Evolutionary conservation across 2,888 invertebrate species (phyloP).

Genomic region (Drosophila falleni): DNA sequence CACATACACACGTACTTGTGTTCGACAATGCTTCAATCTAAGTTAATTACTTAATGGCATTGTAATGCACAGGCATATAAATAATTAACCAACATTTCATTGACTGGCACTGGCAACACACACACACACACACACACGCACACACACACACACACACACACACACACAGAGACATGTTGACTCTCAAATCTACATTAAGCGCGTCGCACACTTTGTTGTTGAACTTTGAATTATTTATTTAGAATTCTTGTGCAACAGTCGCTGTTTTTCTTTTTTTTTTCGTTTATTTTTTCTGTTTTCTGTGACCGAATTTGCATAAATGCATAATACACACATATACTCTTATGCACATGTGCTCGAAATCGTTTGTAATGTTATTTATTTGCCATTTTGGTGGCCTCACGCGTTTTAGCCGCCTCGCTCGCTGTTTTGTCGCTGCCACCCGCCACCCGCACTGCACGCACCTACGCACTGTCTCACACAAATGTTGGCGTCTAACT

Average conservation of each 20-base stretch:
- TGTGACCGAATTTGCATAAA: conserved; percentile 59
- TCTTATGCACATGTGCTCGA: conserved; percentile 12
- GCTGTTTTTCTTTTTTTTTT: conserved; percentile 5
- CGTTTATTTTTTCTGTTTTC: conserved; percentile 8
- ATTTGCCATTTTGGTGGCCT: conserved; percentile 48
- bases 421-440: conserved; percentile 19
- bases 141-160: conserved; percentile 14
- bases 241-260: conserved; percentile 41
- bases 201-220: conserved; percentile 47
- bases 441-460: conserved; percentile 46
- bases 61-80: conserved; percentile 67
- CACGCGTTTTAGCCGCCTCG: conserved; percentile 34
- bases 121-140: conserved; percentile 19
- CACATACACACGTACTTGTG: conserved; percentile 15
- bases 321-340: conserved; percentile 48
- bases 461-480: conserved; percentile 54
- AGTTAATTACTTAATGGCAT: conserved; percentile 80
- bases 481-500: conserved; percentile 73
- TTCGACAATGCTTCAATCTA: conserved; percentile 42
- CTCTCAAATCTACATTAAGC: conserved; percentile 46
- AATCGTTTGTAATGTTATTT: conserved; percentile 41
- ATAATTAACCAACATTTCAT: conserved; percentile 76
- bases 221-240: conserved; percentile 65
- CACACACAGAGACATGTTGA: conserved; percentile 16
- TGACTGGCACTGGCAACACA: conserved; percentile 65